Percentiles rank a stretch among this genome's conserved stretches.
phyloP scores from a whole-genome alignment of 1,140 invertebrate species.

The Papilio xuthus region DNA sequence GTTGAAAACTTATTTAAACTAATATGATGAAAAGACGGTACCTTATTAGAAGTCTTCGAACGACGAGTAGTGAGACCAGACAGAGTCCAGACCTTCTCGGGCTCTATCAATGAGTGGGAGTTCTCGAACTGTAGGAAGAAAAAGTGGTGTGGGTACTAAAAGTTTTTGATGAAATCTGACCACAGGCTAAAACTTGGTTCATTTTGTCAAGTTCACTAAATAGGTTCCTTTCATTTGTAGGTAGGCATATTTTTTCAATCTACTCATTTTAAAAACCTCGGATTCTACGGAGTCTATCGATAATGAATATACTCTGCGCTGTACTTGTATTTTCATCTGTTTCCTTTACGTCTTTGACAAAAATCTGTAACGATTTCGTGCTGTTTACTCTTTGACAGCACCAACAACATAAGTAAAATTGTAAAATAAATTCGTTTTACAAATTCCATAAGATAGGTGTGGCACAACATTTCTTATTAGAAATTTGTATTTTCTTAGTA shows the following conservation, averaged over 20 bases:
- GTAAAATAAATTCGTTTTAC: conserved; percentile 34
- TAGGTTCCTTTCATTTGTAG: not conserved
- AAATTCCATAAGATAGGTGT: conserved; percentile 44
- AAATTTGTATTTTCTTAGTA: conserved; percentile 42
- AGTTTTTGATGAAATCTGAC: not conserved
- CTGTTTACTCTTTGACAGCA: conserved; percentile 12
- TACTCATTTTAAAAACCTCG: not conserved
- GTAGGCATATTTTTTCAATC: not conserved
- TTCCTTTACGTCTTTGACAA: not conserved
- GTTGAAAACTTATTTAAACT: not conserved
- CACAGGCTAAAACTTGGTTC: not conserved
- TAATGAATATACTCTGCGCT: not conserved
- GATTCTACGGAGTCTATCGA: not conserved
- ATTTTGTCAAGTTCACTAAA: not conserved
- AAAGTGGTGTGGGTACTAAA: not conserved
- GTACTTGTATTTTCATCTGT: not conserved
- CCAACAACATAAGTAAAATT: conserved; percentile 26
- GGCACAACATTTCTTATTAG: conserved; percentile 42
- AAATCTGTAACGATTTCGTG: not conserved
- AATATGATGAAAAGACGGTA: not conserved
- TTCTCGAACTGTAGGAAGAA: not conserved
- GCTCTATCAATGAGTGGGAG: not conserved
- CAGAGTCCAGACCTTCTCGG: not conserved
- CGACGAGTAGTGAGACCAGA: not conserved
- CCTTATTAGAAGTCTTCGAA: not conserved